These are phyloP conservation scores for Andrena camellia DNA, from an alignment of 2,888 invertebrate species.

Conservation along the genomic window DNA sequence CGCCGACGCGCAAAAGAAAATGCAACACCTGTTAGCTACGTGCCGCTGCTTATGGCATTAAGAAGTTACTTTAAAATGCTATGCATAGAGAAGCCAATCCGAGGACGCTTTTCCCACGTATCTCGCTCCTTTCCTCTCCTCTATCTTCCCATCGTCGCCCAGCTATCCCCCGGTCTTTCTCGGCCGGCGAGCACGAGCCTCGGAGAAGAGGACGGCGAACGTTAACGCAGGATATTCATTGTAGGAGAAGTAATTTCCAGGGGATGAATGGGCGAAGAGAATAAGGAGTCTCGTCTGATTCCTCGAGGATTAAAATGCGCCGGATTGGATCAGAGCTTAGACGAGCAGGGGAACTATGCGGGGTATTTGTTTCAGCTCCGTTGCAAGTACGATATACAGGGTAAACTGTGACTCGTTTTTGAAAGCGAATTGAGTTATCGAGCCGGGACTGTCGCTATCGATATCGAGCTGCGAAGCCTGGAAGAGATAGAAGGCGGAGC, in stretches of 20 bases:
- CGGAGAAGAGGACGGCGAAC: background rate
- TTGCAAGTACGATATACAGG: background rate
- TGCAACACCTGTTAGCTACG: conserved; percentile 81
- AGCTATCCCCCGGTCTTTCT: conserved; percentile 2
- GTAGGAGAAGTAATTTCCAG: too few species aligned
- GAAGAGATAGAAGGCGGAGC: conserved; percentile 10
- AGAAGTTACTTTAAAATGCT: conserved; percentile 82
- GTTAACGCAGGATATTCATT: too few species aligned
- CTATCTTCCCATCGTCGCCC: background rate
- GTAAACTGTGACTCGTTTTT: background rate
- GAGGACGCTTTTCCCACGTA: conserved; percentile 56
- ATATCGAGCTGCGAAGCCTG: background rate
- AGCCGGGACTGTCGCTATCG: background rate
- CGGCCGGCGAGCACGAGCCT: background rate
- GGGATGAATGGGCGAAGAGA: too few species aligned
- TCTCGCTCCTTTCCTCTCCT: conserved; percentile 8
- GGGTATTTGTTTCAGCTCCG: background rate
- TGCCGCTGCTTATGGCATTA: conserved; percentile 80
- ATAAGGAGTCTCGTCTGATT: background rate
- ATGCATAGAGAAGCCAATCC: conserved; percentile 81
- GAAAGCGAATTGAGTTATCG: conserved; percentile 6
- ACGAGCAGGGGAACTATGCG: too few species aligned
- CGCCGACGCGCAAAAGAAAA: conserved; percentile 73
- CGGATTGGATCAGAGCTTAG: too few species aligned
- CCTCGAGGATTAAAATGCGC: too few species aligned